Evolutionary conservation across 1,140 invertebrate species (phyloP).

Genomic region (Cheumatopsyche charites): DNA sequence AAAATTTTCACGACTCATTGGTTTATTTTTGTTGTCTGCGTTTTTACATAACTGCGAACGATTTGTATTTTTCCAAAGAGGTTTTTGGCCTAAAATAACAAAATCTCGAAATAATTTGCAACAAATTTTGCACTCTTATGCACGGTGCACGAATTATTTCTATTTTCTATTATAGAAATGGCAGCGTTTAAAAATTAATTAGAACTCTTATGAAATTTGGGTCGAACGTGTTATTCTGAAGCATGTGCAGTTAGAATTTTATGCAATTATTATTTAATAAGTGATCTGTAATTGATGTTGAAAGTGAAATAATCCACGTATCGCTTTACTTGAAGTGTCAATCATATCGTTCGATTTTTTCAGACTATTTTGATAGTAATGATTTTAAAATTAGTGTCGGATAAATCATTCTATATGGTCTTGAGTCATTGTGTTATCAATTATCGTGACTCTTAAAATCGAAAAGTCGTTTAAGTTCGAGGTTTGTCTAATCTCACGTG

Average conservation of each 20-base stretch:
- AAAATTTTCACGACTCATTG: conserved; percentile 22
- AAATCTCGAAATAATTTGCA: background rate
- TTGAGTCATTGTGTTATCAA: background rate
- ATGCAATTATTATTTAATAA: too few relatives aligned
- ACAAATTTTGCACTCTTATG: background rate
- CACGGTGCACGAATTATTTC: background rate
- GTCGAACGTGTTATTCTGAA: background rate
- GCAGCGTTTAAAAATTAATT: conserved; percentile 9
- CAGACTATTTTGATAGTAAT: too few relatives aligned
- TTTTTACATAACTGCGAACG: conserved; percentile 12
- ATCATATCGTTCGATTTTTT: too few relatives aligned
- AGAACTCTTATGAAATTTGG: background rate
- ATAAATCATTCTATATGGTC: too few relatives aligned
- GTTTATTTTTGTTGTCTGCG: background rate
- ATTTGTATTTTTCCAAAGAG: background rate
- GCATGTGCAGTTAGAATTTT: background rate
- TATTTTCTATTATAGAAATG: background rate
- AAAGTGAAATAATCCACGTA: too few relatives aligned
- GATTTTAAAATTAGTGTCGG: too few relatives aligned
- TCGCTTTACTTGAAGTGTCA: too few relatives aligned
- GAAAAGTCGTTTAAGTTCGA: background rate
- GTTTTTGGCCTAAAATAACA: background rate
- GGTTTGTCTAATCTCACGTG: background rate
- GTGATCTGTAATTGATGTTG: too few relatives aligned
- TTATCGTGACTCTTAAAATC: background rate